Conservation (phyloP, 2,113 vertebrate species). For the Scophthalmus maximus region DNA sequence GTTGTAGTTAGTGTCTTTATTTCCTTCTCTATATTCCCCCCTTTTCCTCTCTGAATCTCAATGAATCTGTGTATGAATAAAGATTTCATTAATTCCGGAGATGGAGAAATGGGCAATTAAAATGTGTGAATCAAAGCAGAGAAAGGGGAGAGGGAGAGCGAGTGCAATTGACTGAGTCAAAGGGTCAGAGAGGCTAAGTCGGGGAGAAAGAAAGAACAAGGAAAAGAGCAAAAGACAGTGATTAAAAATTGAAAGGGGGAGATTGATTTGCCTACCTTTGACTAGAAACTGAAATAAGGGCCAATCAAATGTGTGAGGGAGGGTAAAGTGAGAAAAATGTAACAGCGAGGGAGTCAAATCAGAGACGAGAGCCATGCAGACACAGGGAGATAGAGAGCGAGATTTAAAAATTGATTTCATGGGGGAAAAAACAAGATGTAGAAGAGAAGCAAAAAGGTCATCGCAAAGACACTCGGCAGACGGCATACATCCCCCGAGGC, state of each 20-base stretch:
- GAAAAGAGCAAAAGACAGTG: constrained; percentile 42
- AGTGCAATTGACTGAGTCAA: constrained; percentile 57
- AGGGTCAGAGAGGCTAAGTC: constrained; percentile 6
- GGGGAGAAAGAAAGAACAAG: constrained; percentile 54
- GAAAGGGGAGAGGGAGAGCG: constrained; percentile 12
- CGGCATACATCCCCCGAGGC: too few relatives aligned
- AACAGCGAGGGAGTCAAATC: not conserved
- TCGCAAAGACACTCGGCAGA: not conserved
- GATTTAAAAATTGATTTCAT: constrained; percentile 28
- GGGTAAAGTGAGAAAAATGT: constrained; percentile 25
- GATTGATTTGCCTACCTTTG: constrained; percentile 47
- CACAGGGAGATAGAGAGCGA: not conserved
- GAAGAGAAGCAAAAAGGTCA: not conserved
- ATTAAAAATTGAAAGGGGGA: constrained; percentile 60
- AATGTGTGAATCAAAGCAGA: constrained; percentile 61
- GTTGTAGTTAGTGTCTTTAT: constrained; percentile 14
- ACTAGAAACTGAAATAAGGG: constrained; percentile 43
- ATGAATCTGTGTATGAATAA: constrained; percentile 53
- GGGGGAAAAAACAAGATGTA: not conserved
- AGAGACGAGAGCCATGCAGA: constrained; percentile 4
- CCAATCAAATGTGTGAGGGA: constrained; percentile 49
- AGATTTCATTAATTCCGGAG: constrained; percentile 67
- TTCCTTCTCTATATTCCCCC: constrained; percentile 11
- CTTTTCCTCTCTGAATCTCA: constrained; percentile 36
- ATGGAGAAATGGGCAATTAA: constrained; percentile 66